These are phyloP conservation scores for Dolichomitus sp. DNA, from an alignment of 2,888 invertebrate genomes.

Conservation along the genomic window DNA sequence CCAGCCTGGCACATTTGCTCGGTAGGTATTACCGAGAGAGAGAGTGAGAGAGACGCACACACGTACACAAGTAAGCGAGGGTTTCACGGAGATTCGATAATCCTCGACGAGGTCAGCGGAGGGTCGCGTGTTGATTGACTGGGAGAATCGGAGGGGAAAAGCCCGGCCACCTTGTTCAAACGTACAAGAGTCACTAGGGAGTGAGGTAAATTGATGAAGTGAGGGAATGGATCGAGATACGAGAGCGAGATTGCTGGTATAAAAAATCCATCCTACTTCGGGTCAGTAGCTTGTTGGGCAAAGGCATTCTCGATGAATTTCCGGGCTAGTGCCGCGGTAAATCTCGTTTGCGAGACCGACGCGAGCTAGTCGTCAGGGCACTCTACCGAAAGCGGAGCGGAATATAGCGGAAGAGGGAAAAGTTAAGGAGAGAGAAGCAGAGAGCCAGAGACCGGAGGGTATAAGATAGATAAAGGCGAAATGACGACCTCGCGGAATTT, in stretches of 20 bases:
- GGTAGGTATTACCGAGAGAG: background rate
- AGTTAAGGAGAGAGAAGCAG: conserved; percentile 20
- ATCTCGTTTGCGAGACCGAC: conserved; percentile 8
- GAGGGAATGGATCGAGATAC: conserved; percentile 39
- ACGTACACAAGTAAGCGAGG: conserved; percentile 42
- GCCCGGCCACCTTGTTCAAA: conserved; percentile 49
- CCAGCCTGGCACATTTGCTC: background rate
- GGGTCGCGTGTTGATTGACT: conserved; percentile 76
- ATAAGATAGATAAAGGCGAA: conserved; percentile 29
- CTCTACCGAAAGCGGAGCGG: conserved; percentile 6
- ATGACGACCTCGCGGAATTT: conserved; percentile 38
- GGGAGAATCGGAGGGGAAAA: conserved; percentile 63
- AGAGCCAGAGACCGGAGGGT: background rate
- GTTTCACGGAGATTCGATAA: conserved; percentile 75
- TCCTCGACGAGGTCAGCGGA: conserved; percentile 71
- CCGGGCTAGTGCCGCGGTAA: conserved; percentile 18
- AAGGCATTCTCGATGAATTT: conserved; percentile 45
- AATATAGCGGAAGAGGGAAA: conserved; percentile 40
- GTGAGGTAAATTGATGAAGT: conserved; percentile 50
- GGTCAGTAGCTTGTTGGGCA: conserved; percentile 44
- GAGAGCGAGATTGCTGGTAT: conserved; percentile 47
- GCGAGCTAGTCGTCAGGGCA: background rate
- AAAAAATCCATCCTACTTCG: conserved; percentile 49
- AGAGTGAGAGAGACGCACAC: conserved; percentile 11
- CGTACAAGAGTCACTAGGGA: conserved; percentile 28